Evolutionary conservation across 2,113 vertebrate species (phyloP).

Genomic region (Amia ocellicauda): DNA sequence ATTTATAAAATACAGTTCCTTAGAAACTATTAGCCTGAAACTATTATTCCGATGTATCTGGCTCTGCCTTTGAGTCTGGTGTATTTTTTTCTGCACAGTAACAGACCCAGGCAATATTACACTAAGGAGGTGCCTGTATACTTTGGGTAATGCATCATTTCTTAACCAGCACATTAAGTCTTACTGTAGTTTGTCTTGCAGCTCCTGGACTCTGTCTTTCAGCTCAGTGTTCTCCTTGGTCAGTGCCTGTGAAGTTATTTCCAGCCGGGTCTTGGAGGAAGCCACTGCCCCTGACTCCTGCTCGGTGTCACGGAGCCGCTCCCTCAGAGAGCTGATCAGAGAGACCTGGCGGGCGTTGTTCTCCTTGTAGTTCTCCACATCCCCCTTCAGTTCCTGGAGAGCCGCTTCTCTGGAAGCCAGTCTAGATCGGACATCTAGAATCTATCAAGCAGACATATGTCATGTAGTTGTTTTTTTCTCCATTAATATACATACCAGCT

Average conservation of each 20-base stretch:
- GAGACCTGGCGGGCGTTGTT: conserved; percentile 66
- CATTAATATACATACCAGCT: no score
- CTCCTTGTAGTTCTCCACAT: conserved; percentile 63
- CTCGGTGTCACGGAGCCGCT: conserved; percentile 61
- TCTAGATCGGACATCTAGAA: conserved; percentile 60
- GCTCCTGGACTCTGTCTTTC: conserved; percentile 48
- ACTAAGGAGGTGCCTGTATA: neutral
- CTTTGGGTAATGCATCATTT: neutral
- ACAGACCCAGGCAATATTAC: no score
- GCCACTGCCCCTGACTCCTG: conserved; percentile 47
- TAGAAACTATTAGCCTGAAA: no score
- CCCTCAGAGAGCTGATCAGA: conserved; percentile 61
- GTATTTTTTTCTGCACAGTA: no score
- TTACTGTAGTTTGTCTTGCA: conserved; percentile 63
- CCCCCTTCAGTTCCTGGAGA: conserved; percentile 64
- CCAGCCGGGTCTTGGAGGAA: conserved; percentile 52
- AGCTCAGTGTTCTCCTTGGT: conserved; percentile 61
- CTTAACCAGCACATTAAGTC: conserved; percentile 16
- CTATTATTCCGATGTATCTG: no score
- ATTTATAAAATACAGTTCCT: no score
- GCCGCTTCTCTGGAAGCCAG: conserved; percentile 60
- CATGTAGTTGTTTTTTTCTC: no score
- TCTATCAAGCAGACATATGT: conserved; percentile 38
- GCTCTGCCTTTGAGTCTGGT: no score
- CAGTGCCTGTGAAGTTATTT: conserved; percentile 47